Conservation (phyloP, 2,797 vertebrate species). For the Denticeps clupeoides region DNA sequence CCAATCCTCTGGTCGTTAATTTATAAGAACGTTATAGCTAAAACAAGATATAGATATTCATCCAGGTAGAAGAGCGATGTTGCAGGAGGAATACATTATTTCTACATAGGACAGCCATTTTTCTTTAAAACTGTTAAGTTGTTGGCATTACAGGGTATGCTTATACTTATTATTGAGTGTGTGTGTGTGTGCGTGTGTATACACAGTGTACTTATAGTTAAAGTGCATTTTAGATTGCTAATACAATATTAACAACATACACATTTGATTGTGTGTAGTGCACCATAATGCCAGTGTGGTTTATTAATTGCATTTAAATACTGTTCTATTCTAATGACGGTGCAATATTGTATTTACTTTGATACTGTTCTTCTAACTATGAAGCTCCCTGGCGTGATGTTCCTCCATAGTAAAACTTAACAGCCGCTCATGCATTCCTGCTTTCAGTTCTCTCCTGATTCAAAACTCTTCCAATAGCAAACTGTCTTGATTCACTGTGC, state of each 20-base stretch:
- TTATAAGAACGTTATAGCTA: no score
- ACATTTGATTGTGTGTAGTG: constrained; percentile 52
- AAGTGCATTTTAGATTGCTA: constrained; percentile 49
- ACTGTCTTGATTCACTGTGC: constrained; percentile 54
- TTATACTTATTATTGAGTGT: constrained; percentile 47
- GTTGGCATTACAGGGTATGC: constrained; percentile 65
- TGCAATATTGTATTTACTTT: constrained; percentile 71
- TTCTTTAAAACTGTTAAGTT: constrained; percentile 46
- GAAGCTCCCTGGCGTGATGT: constrained; percentile 45
- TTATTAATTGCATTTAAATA: constrained; percentile 43
- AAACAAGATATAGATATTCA: no score
- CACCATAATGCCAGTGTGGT: constrained; percentile 50
- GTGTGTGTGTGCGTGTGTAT: constrained; percentile 52
- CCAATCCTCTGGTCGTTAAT: no score
- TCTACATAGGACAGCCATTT: no score
- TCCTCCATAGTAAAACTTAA: constrained; percentile 34
- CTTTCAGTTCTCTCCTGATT: constrained; percentile 38
- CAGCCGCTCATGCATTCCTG: constrained; percentile 34
- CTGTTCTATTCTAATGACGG: constrained; percentile 60
- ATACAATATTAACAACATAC: constrained; percentile 52
- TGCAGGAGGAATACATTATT: no score
- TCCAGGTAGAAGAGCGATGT: no score
- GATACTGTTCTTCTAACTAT: constrained; percentile 45
- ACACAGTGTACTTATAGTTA: constrained; percentile 31
- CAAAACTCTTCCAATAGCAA: constrained; percentile 56